Base-by-base conservation (phyloP, 2,888 invertebrate genomes). In the Crocallis elinguaria region DNA sequence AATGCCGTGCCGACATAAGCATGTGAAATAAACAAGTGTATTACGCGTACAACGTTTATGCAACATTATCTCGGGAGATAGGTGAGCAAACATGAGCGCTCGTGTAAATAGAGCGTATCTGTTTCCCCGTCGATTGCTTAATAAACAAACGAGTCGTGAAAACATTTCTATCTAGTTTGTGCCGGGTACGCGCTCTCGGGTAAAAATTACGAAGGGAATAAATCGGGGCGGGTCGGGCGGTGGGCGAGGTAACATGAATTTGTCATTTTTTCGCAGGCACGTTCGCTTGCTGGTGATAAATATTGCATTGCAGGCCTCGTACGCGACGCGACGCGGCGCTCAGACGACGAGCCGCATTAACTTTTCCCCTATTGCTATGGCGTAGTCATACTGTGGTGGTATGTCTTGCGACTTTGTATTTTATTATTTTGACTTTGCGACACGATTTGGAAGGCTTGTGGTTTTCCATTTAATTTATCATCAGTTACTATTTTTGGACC, bases 251-350 rank as follows among this genome's bases (percentile, higher is more conserved):
- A 80, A 83, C 88, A 89, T 88, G 89, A 89, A 90, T 90, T 90
- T 90, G 89, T 90, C 88, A 90, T 90, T 89, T 88, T 89, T 89
- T 88, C 88, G 82, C 75, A 82, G 86, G 84, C 88, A 88, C 88
- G 88, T 88, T 82, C 86, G 82, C 83, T 81, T 73, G 78, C 79
- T 82, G 80, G 86, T 88, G 86, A 90, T 90, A 89, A 90, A 90
- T 90, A 90, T 90, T 88, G 89, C 87, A 90, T 89, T 82, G 88
- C 86, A 76, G 79, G 75, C 81, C 74, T 84, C 71, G 61, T 64
- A 41, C 54, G 60, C 67, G 62, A 42, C 61, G n/a, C n/a, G n/a
- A n/a, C n/a, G n/a, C n/a, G n/a, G 67, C 64, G 66, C 51, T 42
- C 49, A 42, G 44, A 62, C 68, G 69, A 66, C 75, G 73, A 72